A percentile compares a stretch with the other conserved stretches of the same genome.
These are phyloP conservation scores for Miniopterus natalensis DNA, from an alignment of 2,113 vertebrate species.

Conservation along the genomic window DNA sequence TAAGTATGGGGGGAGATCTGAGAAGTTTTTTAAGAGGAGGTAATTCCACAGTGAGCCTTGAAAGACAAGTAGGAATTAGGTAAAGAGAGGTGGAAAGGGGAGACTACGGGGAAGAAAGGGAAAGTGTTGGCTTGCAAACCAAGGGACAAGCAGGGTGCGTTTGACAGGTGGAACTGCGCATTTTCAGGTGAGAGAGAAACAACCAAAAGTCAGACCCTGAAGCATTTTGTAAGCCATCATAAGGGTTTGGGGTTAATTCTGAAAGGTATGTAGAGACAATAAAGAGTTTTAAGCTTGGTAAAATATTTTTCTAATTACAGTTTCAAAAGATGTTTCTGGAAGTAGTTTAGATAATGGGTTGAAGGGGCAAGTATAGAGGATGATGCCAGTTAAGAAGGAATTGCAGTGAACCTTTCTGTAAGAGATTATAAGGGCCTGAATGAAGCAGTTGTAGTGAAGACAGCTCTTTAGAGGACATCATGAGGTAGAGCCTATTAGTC, in stretches of 20 bases:
- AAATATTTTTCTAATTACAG: background rate
- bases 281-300: background rate
- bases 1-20: background rate
- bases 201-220: background rate
- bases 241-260: background rate
- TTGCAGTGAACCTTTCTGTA: background rate
- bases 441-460: background rate
- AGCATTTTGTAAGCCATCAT: background rate
- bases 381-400: background rate
- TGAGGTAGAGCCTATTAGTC: background rate
- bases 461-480: background rate
- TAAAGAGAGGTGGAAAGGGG: background rate
- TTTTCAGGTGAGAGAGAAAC: background rate
- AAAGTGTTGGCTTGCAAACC: background rate
- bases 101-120: background rate
- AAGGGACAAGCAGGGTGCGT: background rate
- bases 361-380: background rate
- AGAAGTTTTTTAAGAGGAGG: background rate
- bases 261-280: background rate
- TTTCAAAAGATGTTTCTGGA: background rate
- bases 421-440: background rate
- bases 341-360: background rate
- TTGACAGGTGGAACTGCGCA: background rate
- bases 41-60: background rate
- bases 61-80: background rate